Base-by-base conservation (phyloP, 1,140 invertebrate genomes). In the Doryteuthis pealeii region DNA sequence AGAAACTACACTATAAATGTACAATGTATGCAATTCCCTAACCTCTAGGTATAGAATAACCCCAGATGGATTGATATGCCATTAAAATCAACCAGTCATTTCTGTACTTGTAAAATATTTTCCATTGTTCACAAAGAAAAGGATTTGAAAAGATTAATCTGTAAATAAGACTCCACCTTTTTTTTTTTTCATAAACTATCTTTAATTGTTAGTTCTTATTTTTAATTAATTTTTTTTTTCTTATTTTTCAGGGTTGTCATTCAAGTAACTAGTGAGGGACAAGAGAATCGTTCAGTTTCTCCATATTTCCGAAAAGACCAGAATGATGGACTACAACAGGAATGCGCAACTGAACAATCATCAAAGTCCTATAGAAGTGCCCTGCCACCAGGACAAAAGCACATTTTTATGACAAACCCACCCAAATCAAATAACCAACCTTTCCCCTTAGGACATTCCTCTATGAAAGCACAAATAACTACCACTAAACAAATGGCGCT, bases 251-350 rank as follows among this genome's bases (percentile, higher is more conserved):
- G 54, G 54, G 54, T 62, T n/a, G 54, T 62, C 22, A 12, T 62
- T 62, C 54, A 62, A 62, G 54, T 62, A 6, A n/a, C 54, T 6
- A 22, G 5, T 62, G 22, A 62, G 18, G 12, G 12, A 49, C 45
- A 12, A 15, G 54, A 62, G 12, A n/a, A 22, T 62, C 54, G 54
- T 22, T 62, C 54, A 62, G 18, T 22, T 28, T 62, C 54, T n/a
- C 54, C 54, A 62, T 62, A 62, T 62, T 62, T 62, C 54, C 54
- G 54, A 62, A 62, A 62, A 28, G 54, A 62, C 18, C 54, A 22
- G 26, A 62, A 62, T 62, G 54, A 62, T 62, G 26, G 10, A 22
- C 18, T 12, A 6, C 54, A 62, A 62, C 54, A 62, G 26, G 54
- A 62, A 62, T 62, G 54, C 54, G 54, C 10, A 62, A n/a, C 12